Percentiles rank a stretch among this genome's conserved stretches.
These are phyloP conservation scores for Trichechus manatus DNA, from an alignment of 2,113 vertebrate genomes.

Conservation along the genomic window DNA sequence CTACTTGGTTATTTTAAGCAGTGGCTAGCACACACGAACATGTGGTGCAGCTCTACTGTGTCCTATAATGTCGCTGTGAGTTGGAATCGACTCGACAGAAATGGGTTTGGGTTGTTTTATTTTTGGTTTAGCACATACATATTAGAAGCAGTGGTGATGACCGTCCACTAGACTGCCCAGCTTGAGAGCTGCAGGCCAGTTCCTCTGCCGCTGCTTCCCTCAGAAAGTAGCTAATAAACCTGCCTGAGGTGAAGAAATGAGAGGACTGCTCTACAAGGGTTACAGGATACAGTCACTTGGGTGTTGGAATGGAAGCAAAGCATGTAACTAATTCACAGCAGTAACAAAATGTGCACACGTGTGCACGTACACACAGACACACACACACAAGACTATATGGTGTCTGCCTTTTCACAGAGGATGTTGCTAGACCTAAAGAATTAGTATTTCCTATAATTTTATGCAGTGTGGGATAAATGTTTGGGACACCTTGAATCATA, in stretches of 20 bases:
- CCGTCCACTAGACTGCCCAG: background rate
- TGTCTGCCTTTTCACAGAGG: background rate
- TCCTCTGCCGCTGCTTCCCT: background rate
- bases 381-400: background rate
- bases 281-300: background rate
- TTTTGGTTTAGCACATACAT: background rate
- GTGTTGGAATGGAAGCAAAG: background rate
- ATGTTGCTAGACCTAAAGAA: background rate
- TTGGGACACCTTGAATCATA: background rate
- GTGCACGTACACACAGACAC: background rate
- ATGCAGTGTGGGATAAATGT: background rate
- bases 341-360: background rate
- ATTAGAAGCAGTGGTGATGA: background rate
- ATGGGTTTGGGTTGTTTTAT: too few relatives aligned
- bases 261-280: background rate
- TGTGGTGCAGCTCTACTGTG: too few relatives aligned
- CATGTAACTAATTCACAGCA: background rate
- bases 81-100: too few relatives aligned
- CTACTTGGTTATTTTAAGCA: background rate
- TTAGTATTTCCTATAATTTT: background rate
- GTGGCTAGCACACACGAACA: background rate
- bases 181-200: accelerated
- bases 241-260: background rate
- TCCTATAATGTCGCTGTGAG: too few relatives aligned
- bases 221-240: background rate